Conservation (phyloP, 2,113 vertebrate species). For the Macheiramphus alcinus region DNA sequence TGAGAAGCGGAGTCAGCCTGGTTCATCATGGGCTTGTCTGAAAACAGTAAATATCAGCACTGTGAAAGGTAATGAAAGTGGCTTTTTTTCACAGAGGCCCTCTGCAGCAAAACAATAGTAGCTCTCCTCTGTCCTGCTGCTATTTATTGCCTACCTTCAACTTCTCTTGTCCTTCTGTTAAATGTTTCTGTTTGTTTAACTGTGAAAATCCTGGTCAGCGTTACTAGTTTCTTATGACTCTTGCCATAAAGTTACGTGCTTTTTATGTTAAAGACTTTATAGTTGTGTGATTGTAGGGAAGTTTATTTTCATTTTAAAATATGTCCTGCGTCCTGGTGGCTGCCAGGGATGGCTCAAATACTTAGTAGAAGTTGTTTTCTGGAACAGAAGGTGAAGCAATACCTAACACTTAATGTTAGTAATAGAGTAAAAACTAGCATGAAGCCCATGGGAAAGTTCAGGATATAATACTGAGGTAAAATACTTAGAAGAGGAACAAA, state of each 20-base stretch:
- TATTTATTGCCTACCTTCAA: not conserved
- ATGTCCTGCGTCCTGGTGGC: not conserved
- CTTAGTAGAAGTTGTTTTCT: not conserved
- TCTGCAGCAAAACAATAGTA: not conserved
- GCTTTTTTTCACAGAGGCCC: not conserved
- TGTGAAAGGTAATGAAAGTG: not conserved
- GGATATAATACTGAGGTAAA: not conserved
- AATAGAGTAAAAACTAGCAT: not conserved
- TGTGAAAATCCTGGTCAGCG: accelerated
- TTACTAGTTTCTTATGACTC: not conserved
- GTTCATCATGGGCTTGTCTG: not conserved
- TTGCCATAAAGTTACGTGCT: not conserved
- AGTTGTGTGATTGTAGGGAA: not conserved
- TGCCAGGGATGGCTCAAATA: not conserved
- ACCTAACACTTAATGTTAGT: not conserved
- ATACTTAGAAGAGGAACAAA: not conserved
- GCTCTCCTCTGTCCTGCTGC: not conserved
- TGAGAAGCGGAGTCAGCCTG: not conserved
- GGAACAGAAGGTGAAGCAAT: not conserved
- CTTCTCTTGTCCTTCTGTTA: not conserved
- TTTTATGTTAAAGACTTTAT: not conserved
- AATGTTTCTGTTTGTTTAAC: not conserved
- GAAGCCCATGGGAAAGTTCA: not conserved
- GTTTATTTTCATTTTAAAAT: not conserved
- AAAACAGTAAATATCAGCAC: not conserved